Evolutionary conservation across 2,113 vertebrate genomes (phyloP).

Genomic region (Cyprinodon brontotheroides): DNA sequence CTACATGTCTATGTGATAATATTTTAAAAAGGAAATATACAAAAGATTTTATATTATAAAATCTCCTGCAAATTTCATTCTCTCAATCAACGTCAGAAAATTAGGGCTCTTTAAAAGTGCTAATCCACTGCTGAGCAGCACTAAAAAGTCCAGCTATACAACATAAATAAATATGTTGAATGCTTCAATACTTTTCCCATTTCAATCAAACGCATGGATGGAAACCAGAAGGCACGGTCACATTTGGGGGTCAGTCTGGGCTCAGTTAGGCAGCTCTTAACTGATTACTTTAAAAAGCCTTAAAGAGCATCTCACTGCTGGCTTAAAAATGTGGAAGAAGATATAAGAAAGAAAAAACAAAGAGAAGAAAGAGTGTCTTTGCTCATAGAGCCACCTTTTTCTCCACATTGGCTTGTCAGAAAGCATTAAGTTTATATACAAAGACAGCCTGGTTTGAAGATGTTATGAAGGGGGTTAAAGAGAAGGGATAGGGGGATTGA

Average conservation of each 20-base stretch:
- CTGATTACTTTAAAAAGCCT: slow-evolving; percentile 74
- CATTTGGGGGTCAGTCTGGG: slow-evolving; percentile 66
- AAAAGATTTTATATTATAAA: no score
- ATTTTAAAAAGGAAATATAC: no score
- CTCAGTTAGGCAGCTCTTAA: slow-evolving; percentile 71
- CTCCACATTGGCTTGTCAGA: slow-evolving; percentile 54
- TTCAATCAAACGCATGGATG: slow-evolving; percentile 70
- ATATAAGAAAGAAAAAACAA: slow-evolving; percentile 22
- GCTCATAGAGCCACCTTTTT: slow-evolving; percentile 14
- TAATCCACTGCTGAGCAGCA: slow-evolving; percentile 61
- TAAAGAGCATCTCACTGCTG: slow-evolving; percentile 56
- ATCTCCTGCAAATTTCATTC: slow-evolving; percentile 59
- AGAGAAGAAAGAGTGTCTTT: slow-evolving; percentile 33
- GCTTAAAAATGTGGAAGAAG: slow-evolving; percentile 55
- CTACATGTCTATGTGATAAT: no score
- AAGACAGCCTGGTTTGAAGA: slow-evolving; percentile 73
- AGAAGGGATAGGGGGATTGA: slow-evolving; percentile 45
- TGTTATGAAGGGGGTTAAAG: slow-evolving; percentile 64
- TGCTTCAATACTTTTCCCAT: slow-evolving; percentile 59
- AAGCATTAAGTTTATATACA: slow-evolving; percentile 72
- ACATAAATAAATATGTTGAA: slow-evolving; percentile 73
- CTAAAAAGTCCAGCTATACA: slow-evolving; percentile 53
- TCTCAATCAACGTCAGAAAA: slow-evolving; percentile 44
- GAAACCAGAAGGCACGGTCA: slow-evolving; percentile 71
- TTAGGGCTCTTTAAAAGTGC: slow-evolving; percentile 63